Evolutionary conservation across 2,888 invertebrate species (phyloP).

Genomic region (Oscheius myriophilus): DNA sequence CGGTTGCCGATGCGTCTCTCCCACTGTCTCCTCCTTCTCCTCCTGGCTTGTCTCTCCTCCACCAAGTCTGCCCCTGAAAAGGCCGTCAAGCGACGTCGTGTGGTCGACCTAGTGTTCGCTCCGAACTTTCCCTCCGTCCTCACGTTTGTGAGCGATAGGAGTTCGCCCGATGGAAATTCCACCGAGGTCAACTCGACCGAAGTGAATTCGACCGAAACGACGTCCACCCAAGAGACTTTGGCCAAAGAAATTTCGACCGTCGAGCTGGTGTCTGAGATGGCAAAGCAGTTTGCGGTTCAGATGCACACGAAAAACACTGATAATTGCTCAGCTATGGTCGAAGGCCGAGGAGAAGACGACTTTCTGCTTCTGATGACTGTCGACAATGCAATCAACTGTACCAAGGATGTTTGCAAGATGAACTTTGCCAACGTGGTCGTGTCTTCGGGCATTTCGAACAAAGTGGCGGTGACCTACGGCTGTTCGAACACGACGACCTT

Average conservation of each 20-base stretch:
- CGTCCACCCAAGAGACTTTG: no score
- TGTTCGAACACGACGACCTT: neutral
- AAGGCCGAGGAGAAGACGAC: neutral
- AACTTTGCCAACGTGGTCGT: constrained; percentile 10
- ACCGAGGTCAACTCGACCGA: no score
- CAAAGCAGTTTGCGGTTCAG: constrained; percentile 2
- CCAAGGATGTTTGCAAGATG: constrained; percentile 11
- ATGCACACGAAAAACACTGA: constrained; percentile 1
- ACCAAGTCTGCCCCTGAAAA: no score
- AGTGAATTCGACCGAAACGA: no score
- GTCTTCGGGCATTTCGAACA: neutral
- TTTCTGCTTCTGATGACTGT: constrained; percentile 1
- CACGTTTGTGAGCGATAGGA: neutral
- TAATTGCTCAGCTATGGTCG: neutral
- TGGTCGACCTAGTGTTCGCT: constrained; percentile 5
- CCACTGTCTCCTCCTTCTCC: neutral
- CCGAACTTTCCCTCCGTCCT: neutral
- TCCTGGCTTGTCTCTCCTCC: neutral
- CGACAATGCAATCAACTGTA: neutral
- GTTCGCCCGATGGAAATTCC: neutral
- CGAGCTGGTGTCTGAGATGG: neutral
- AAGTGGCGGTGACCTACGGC: constrained; percentile 1
- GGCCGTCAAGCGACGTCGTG: neutral
- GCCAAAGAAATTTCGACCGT: no score
- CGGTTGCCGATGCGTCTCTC: neutral